Evolutionary conservation across 2,888 invertebrate species (phyloP), one percentile per base, ranked within the genome.

Genomic region (Clivina fossor): DNA sequence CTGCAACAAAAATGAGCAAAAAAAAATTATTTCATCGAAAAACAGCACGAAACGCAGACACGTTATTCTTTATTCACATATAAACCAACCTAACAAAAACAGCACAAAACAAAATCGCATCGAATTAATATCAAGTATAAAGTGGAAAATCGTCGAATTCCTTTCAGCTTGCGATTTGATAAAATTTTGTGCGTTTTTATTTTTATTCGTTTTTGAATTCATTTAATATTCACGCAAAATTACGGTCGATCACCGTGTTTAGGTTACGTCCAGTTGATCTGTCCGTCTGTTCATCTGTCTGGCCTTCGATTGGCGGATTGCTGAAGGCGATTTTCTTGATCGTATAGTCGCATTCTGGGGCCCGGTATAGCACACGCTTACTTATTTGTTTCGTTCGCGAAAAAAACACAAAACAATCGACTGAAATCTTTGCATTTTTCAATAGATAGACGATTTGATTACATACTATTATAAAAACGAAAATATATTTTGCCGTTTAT

Each of bases 1-100:
- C 94, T 94, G 83, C 15, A 80, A 80, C 63, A 67, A 68, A 65
- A 61, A 56, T 60, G 60, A 58, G 56, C 37, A 28, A 13, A 48
- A 20, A 22, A n/a, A n/a, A n/a, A n/a, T n/a, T n/a, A n/a, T n/a
- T n/a, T n/a, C n/a, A n/a, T n/a, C n/a, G n/a, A n/a, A n/a, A n/a
- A n/a, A n/a, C n/a, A n/a, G n/a, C n/a, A n/a, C n/a, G n/a, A n/a
- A n/a, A n/a, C n/a, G n/a, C n/a, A n/a, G n/a, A n/a, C n/a, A n/a
- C n/a, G n/a, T n/a, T n/a, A n/a, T n/a, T n/a, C n/a, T n/a, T n/a
- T n/a, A n/a, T n/a, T n/a, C n/a, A n/a, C n/a, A n/a, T n/a, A n/a
- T n/a, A n/a, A n/a, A n/a, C n/a, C n/a, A n/a, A n/a, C n/a, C n/a
- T n/a, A n/a, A n/a, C n/a, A n/a, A n/a, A n/a, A n/a, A n/a, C n/a